Base-by-base conservation (phyloP, 2,888 invertebrate genomes). In the Drosophila mimetica region DNA sequence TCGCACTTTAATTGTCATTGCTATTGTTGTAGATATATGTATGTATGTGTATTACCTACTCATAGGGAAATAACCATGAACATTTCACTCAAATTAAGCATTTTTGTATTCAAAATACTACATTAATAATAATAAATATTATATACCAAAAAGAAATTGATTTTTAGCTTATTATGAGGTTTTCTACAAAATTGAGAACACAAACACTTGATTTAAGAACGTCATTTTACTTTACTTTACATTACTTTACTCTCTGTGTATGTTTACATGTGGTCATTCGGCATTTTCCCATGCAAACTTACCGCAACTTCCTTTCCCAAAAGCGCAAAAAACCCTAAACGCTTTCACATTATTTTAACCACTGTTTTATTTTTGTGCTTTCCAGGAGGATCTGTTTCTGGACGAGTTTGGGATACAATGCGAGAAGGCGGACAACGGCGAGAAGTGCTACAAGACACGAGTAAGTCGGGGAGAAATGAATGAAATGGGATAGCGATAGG, bases 351-450 rank as follows among this genome's bases (percentile, higher is more conserved):
- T 58, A n/a, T 41, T 14, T n/a, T 11, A 0, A 30, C 30, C 3
- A 11, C 60, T 7, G n/a, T n/a, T 25, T 14, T 2, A 46, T 32
- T 25, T 36, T 16, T 18, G 46, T 8, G 8, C 66, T 73, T 89
- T 82, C 58, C 79, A 90, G 90, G 89, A 89, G 78, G 78, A 81
- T 58, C 55, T 76, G 13, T 90, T 89, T 79, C 76, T 85, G 50
- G 89, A 90, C 61, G 90, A 90, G 48, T 89, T 89, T 47, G 90
- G 90, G 30, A 79, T 89, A 8, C 75, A 80, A 50, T 90, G 90
- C 64, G 76, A 73, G 8, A 75, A 76, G 67, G 85, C 79, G 46
- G 86, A 86, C 71, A 82, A 69, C 53, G 78, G 88, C 48, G 86
- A 84, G 34, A 86, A 86, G 74, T 90, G 90, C 70, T 90, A 86